Conservation (phyloP, 2,113 vertebrate genomes). For the Jacana jacana region DNA sequence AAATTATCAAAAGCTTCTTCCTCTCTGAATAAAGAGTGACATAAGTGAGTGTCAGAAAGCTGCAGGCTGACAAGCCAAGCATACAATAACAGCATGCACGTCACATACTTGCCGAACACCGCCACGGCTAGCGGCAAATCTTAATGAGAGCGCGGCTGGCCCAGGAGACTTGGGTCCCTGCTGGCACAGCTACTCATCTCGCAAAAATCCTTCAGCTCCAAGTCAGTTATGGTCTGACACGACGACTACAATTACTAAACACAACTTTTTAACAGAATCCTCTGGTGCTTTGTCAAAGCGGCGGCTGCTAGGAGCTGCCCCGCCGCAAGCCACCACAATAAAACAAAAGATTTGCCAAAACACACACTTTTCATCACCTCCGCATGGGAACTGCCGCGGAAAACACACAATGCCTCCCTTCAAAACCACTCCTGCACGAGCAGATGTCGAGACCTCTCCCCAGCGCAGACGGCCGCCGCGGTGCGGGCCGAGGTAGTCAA, state of each 20-base stretch:
- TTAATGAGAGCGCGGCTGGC: slow-evolving; percentile 89
- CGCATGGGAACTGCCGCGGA: slow-evolving; percentile 35
- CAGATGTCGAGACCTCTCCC: slow-evolving; percentile 41
- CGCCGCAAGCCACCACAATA: slow-evolving; percentile 71
- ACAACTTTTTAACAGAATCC: slow-evolving; percentile 88
- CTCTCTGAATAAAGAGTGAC: slow-evolving; percentile 90
- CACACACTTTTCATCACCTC: slow-evolving; percentile 73
- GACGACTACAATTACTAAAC: slow-evolving; percentile 87
- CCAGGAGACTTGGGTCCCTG: slow-evolving; percentile 89
- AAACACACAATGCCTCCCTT: slow-evolving; percentile 61
- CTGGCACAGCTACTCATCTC: slow-evolving; percentile 87
- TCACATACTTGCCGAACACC: slow-evolving; percentile 88
- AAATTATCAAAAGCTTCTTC: slow-evolving; percentile 90
- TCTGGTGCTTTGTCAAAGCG: slow-evolving; percentile 87
- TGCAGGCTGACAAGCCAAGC: slow-evolving; percentile 90
- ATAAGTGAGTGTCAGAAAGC: slow-evolving; percentile 90
- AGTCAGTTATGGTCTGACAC: slow-evolving; percentile 88
- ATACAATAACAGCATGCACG: slow-evolving; percentile 91
- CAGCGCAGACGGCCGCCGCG: rapidly evolving
- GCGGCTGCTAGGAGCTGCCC: slow-evolving; percentile 78
- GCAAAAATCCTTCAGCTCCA: slow-evolving; percentile 88
- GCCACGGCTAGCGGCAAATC: slow-evolving; percentile 90
- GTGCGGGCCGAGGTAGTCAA: background rate
- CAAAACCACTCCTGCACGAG: slow-evolving; percentile 31
- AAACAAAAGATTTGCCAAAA: slow-evolving; percentile 84